Conservation (phyloP, 37 sponge, comb jelly and placozoan genomes). For the Crambe crambe region DNA sequence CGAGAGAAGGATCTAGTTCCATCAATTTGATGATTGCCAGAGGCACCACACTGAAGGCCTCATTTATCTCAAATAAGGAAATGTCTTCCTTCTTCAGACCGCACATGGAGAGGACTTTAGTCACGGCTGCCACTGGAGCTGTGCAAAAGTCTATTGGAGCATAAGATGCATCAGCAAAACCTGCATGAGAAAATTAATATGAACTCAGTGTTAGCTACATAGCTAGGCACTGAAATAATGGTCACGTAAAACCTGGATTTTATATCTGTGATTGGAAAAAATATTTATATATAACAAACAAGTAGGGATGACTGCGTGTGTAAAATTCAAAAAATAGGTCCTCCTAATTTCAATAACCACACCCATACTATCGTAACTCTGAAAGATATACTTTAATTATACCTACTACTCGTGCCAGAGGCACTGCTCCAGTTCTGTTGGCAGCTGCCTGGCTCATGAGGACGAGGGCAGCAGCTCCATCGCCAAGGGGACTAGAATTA, state of each 20-base stretch:
- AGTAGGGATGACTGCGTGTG: too few species aligned
- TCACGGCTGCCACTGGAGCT: slow-evolving; percentile 93
- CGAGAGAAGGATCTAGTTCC: slow-evolving; percentile 57
- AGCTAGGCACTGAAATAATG: too few species aligned
- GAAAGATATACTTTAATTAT: too few species aligned
- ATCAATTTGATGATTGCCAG: slow-evolving; percentile 90
- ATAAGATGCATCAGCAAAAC: slow-evolving; percentile 89
- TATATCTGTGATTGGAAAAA: too few species aligned
- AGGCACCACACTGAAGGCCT: slow-evolving; percentile 95
- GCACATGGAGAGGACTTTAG: slow-evolving; percentile 55
- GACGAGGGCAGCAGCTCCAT: slow-evolving; percentile 95
- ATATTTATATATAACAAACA: too few species aligned
- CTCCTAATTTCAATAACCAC: too few species aligned
- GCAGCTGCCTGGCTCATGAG: slow-evolving; percentile 86
- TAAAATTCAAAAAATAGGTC: too few species aligned
- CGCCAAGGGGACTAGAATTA: slow-evolving; percentile 93
- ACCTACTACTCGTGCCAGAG: slow-evolving; percentile 91
- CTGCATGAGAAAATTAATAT: too few species aligned
- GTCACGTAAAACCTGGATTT: too few species aligned
- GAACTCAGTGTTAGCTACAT: too few species aligned
- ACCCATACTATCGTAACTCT: too few species aligned
- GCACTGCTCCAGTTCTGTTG: slow-evolving; percentile 45
- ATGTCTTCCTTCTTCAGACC: slow-evolving; percentile 86
- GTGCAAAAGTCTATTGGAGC: slow-evolving; percentile 97
- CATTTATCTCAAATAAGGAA: slow-evolving; percentile 91